These are phyloP conservation scores for Selenia dentaria DNA, from an alignment of 2,888 invertebrate genomes.

Conservation along the genomic window DNA sequence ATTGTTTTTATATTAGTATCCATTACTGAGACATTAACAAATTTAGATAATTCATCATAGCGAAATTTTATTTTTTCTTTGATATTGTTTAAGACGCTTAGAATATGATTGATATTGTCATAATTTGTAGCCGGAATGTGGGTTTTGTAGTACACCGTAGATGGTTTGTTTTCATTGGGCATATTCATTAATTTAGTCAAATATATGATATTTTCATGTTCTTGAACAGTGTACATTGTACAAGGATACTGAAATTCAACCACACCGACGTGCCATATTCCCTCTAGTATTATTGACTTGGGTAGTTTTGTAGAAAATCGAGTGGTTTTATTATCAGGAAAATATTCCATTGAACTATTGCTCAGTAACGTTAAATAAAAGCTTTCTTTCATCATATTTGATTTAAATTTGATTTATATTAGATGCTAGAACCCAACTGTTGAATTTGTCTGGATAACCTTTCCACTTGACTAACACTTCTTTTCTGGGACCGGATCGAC, in stretches of 20 bases:
- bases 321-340: constrained; percentile 33
- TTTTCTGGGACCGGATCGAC: too few species aligned
- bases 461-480: too few species aligned
- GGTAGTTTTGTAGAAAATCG: constrained; percentile 33
- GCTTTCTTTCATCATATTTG: constrained; percentile 32
- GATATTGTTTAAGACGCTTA: constrained; percentile 27
- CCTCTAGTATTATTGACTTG: constrained; percentile 29
- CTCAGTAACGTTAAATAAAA: too few species aligned
- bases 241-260: too few species aligned
- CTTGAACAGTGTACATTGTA: constrained; percentile 35
- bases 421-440: constrained; percentile 1
- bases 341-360: too few species aligned
- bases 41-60: constrained; percentile 25
- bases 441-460: too few species aligned
- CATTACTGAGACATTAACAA: constrained; percentile 12
- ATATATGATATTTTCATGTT: constrained; percentile 25
- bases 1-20: constrained; percentile 7
- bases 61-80: constrained; percentile 26
- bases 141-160: constrained; percentile 24
- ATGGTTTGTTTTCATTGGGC: constrained; percentile 16
- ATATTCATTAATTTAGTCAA: constrained; percentile 20
- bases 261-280: constrained; percentile 27
- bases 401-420: too few species aligned
- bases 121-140: constrained; percentile 34
- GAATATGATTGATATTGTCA: constrained; percentile 26